These are phyloP conservation scores for Petroica traversi DNA, from an alignment of 2,113 vertebrate species.

Conservation along the genomic window DNA sequence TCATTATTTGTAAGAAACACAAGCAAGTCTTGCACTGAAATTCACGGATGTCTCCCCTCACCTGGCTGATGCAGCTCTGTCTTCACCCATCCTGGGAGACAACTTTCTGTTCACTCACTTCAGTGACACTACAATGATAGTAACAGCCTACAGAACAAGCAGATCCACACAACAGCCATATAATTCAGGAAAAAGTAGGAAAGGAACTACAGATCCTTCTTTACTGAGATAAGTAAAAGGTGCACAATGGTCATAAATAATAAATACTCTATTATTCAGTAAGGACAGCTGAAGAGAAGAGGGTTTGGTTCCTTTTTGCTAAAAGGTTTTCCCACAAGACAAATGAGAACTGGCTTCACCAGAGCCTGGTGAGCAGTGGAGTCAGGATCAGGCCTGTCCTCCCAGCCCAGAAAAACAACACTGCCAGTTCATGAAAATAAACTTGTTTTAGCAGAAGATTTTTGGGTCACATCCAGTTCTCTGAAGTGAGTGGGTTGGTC, in stretches of 20 bases:
- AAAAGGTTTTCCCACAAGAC: not conserved
- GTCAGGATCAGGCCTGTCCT: not conserved
- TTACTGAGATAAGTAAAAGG: not conserved
- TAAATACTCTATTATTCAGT: not conserved
- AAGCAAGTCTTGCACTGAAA: not conserved
- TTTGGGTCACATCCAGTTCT: constrained; percentile 11
- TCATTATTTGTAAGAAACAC: not conserved
- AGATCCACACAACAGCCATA: not conserved
- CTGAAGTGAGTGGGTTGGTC: not conserved
- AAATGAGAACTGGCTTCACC: not conserved
- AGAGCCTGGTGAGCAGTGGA: not conserved
- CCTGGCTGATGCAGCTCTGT: not conserved
- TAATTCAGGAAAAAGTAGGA: not conserved
- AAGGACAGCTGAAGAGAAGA: not conserved
- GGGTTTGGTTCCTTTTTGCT: not conserved
- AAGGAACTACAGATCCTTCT: not conserved
- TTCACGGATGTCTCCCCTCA: not conserved
- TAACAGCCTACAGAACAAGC: not conserved
- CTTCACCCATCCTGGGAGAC: not conserved
- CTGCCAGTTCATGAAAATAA: not conserved
- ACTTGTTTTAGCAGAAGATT: not conserved
- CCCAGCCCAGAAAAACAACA: not conserved
- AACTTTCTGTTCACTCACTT: not conserved
- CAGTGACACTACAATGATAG: rapidly evolving
- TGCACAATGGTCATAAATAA: not conserved